Conservation (phyloP, 2,888 invertebrate species). For the Lutraria lutraria region DNA sequence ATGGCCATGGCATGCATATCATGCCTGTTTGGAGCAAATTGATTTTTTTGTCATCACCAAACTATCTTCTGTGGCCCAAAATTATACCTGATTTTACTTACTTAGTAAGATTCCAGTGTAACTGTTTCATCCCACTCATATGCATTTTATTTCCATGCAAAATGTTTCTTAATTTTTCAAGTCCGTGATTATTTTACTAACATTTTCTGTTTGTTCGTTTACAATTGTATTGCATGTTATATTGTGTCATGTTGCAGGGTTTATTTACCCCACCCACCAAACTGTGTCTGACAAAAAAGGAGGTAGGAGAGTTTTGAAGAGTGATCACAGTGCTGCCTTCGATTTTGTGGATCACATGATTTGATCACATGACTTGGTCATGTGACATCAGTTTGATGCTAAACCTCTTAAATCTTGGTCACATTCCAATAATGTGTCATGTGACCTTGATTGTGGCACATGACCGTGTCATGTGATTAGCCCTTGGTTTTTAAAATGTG, state of each 20-base stretch:
- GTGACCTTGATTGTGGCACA: neutral
- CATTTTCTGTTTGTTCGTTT: constrained; percentile 5
- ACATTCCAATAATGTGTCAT: neutral
- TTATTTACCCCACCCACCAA: constrained; percentile 67
- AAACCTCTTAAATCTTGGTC: neutral
- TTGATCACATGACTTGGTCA: constrained; percentile 14
- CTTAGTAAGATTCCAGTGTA: too few species aligned
- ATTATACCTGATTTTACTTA: too few species aligned
- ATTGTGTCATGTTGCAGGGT: constrained; percentile 61
- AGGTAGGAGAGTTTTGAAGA: constrained; percentile 51
- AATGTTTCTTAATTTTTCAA: neutral
- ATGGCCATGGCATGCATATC: too few species aligned
- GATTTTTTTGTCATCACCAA: too few species aligned
- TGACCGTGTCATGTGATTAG: constrained; percentile 7
- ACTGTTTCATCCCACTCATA: too few species aligned
- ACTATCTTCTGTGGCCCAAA: too few species aligned
- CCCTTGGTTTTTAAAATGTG: neutral
- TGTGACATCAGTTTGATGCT: neutral
- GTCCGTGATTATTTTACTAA: neutral
- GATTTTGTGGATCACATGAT: neutral
- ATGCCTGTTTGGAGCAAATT: too few species aligned
- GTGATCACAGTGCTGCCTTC: constrained; percentile 41
- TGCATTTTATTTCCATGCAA: neutral
- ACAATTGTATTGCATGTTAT: constrained; percentile 27
- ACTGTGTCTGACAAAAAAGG: constrained; percentile 48